Evolutionary conservation across 2,888 invertebrate species (phyloP), one percentile per base, ranked within the genome.

Genomic region (Chesias legatella): DNA sequence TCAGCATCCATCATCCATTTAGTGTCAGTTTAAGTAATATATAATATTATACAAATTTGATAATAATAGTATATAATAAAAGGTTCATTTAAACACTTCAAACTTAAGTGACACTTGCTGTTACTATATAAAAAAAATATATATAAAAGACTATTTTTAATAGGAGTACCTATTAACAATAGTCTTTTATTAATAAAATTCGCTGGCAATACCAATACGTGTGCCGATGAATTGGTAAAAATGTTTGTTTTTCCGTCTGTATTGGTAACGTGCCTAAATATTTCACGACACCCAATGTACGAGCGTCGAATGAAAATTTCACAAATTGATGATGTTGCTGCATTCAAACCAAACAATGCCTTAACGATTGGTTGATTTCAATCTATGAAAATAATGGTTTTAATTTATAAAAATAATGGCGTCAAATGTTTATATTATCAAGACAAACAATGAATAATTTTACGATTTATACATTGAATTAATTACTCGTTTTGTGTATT

Each of bases 311-410:
- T 75, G 78, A 78, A 74, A 75, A 79, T 79, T 81, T 80, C 77
- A 78, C 71, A 74, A 79, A 80, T 82, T 81, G 75, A 80, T 79
- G 75, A 79, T 79, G 75, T 75, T 73, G 73, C 70, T 69, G 69
- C 69, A 75, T 73, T 73, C 67, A 72, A 72, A 69, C 62, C 73
- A 73, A 80, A 83, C 74, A 79, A 73, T 69, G 63, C 62, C 56
- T 55, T 61, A 73, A 74, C 73, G 75, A 72, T 71, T 76, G 70
- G 67, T 60, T 72, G 79, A 71, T 73, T 79, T 67, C 73, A 67
- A 74, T 72, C 60, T 70, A 72, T 68, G 60, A 62, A 71, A 68
- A 63, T 51, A 56, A 67, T 64, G 60, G 60, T 61, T 60, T 64
- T 63, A 52, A 59, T 58, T 59, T 60, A 33, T 33, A 53, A 49